These are phyloP conservation scores for Brachionus paranguensis DNA, from an alignment of 1,140 invertebrate genomes.

Conservation along the genomic window DNA sequence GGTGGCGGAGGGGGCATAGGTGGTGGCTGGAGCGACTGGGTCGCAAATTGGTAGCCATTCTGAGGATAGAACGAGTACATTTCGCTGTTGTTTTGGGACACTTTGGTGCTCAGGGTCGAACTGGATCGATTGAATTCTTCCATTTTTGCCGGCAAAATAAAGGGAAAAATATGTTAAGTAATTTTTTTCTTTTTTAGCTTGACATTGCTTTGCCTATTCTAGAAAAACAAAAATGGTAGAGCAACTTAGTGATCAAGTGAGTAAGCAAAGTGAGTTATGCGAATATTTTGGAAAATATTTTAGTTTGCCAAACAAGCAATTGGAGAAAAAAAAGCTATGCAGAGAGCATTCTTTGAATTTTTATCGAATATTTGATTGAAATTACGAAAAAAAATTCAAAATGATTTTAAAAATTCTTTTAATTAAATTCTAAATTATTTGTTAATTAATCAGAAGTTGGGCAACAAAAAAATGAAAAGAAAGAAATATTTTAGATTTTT, in stretches of 20 bases:
- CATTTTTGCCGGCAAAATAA: background rate
- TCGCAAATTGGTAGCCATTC: background rate
- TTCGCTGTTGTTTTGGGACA: background rate
- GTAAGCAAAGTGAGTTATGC: conserved; percentile 22
- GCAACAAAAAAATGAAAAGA: background rate
- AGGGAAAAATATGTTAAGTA: background rate
- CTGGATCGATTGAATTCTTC: conserved; percentile 19
- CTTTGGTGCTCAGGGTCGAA: background rate
- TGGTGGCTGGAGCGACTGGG: background rate
- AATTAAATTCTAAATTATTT: conserved; percentile 32
- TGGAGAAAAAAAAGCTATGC: background rate
- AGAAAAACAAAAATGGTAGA: conserved; percentile 14
- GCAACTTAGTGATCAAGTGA: background rate
- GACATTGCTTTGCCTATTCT: conserved; percentile 26
- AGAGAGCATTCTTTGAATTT: conserved; percentile 19
- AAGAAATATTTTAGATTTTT: background rate
- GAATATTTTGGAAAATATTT: background rate
- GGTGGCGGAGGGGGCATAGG: background rate
- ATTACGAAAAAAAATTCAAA: background rate
- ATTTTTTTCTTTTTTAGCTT: background rate
- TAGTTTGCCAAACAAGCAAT: background rate
- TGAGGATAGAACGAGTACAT: background rate
- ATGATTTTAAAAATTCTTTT: background rate
- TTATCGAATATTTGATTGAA: conserved; percentile 33
- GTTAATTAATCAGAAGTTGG: background rate